Evolutionary conservation across 2,888 invertebrate genomes (phyloP), one percentile per base, ranked within the genome.

Genomic region (Latrodectus hesperus): DNA sequence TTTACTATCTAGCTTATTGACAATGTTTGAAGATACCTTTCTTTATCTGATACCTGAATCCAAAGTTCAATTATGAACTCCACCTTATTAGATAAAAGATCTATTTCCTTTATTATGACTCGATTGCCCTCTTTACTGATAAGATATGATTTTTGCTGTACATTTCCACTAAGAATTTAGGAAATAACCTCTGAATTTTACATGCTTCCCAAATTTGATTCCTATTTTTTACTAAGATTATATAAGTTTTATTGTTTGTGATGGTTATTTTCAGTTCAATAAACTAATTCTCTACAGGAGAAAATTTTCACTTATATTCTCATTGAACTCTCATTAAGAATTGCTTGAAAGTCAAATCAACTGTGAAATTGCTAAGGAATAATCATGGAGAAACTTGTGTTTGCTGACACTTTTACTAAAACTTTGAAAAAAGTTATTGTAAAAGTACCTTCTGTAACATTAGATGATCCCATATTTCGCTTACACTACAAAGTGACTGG

Each of bases 391-490:
- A 87, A 89, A 80, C 68, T 89, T 52, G 22, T 89, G 9, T 86
- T 89, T 76, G 86, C 83, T 22, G 89, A 89, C 76, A 77, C 78
- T 16, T 85, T 88, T 26, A 84, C 79, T 6, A 84, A 89, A 71
- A 82, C 85, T n/a, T 81, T 84, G 22, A 76, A 82, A 68, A 75
- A 75, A 17, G 76, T 78, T 10, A 65, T 81, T 60, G 12, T 81
- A 49, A 87, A 85, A 22, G 73, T 88, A n/a, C 82, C 82, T 64
- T 51, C 17, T 51, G 86, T 97, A 90, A 94, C 95, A 92, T 96
- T 95, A 85, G 98, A 98, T 92, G 96, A 96, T 93, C 96, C 96
- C 81, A 94, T 97, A 90, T 98, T 98, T 92, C 88, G 90, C 11
- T 64, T 90, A 38, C 90, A 90, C 84, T 90, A 90, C 77, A 88